Percentiles rank a stretch among this genome's conserved stretches.
These are phyloP conservation scores for Caenorhabditis panamensis DNA, from an alignment of 2,888 invertebrate species.

Conservation along the genomic window DNA sequence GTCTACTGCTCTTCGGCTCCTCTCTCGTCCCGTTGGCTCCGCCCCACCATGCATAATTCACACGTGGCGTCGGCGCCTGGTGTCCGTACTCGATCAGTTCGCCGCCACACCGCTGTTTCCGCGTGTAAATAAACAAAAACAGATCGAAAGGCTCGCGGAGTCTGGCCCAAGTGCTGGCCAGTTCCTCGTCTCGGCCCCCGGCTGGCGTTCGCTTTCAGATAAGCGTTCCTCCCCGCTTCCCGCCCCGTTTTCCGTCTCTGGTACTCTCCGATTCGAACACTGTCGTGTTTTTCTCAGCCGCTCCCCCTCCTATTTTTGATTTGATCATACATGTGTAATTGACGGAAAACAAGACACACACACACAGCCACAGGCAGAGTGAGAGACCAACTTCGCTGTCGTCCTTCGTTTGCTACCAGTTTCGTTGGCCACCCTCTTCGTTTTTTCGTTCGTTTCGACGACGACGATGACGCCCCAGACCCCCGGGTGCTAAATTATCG, in stretches of 20 bases:
- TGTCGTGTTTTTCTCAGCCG: slow-evolving; percentile 11
- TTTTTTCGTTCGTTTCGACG: slow-evolving; percentile 14
- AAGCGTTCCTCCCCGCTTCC: slow-evolving; percentile 9
- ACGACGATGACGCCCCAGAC: background rate
- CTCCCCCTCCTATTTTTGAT: slow-evolving; percentile 16
- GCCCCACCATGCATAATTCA: slow-evolving; percentile 14
- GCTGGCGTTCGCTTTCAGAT: slow-evolving; percentile 9
- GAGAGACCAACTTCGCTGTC: slow-evolving; percentile 6
- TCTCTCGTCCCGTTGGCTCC: background rate
- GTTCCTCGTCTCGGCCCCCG: background rate
- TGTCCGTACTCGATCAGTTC: background rate
- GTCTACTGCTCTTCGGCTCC: slow-evolving; percentile 1
- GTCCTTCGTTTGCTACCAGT: slow-evolving; percentile 22
- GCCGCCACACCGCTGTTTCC: background rate
- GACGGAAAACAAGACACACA: slow-evolving; percentile 30
- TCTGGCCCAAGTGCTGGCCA: slow-evolving; percentile 9
- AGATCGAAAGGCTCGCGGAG: background rate
- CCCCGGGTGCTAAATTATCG: slow-evolving; percentile 3
- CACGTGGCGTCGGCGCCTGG: slow-evolving; percentile 13
- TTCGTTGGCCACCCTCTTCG: slow-evolving; percentile 12
- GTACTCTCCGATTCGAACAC: slow-evolving; percentile 15
- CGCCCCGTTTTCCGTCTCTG: too few species aligned
- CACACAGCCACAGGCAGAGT: slow-evolving; percentile 11
- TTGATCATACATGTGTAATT: slow-evolving; percentile 32
- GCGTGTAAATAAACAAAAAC: slow-evolving; percentile 17